Conservation (phyloP, 2,888 invertebrate genomes). For the Pandemis cinnamomeana region DNA sequence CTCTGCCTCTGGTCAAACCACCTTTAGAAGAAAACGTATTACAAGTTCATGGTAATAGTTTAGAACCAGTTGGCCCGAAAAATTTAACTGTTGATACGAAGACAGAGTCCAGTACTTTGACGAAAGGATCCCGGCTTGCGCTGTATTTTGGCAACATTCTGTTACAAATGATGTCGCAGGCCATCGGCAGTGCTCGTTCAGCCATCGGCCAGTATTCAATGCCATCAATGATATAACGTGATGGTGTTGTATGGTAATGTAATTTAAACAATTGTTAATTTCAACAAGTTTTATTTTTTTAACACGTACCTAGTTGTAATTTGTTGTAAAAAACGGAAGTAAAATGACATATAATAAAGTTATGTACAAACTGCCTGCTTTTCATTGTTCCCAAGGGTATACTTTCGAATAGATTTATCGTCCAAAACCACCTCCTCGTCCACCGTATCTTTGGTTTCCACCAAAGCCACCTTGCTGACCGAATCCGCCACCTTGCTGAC, state of each 20-base stretch:
- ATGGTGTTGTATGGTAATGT: background rate
- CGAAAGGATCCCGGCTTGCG: slow-evolving; percentile 60
- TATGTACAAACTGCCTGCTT: background rate
- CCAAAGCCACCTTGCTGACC: slow-evolving; percentile 42
- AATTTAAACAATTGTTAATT: slow-evolving; percentile 12
- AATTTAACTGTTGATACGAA: slow-evolving; percentile 2
- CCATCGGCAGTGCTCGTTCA: slow-evolving; percentile 59
- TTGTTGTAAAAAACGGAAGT: slow-evolving; percentile 4
- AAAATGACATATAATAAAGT: background rate
- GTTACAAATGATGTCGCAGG: slow-evolving; percentile 64
- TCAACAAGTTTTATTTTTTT: background rate
- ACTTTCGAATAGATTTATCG: slow-evolving; percentile 14
- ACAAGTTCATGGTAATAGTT: slow-evolving; percentile 35
- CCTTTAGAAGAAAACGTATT: slow-evolving; percentile 33
- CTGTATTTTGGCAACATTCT: slow-evolving; percentile 69
- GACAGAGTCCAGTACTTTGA: slow-evolving; percentile 48
- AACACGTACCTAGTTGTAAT: background rate
- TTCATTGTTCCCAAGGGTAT: slow-evolving; percentile 17
- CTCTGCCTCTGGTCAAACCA: slow-evolving; percentile 14
- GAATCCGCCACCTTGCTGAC: slow-evolving; percentile 21
- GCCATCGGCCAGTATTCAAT: slow-evolving; percentile 58
- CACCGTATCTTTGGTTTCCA: slow-evolving; percentile 33
- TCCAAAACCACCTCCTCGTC: slow-evolving; percentile 42
- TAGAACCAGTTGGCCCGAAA: slow-evolving; percentile 34
- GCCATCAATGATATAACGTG: slow-evolving; percentile 47